Base-by-base conservation (phyloP, 1,140 invertebrate species). In the Drosophila willistoni region DNA sequence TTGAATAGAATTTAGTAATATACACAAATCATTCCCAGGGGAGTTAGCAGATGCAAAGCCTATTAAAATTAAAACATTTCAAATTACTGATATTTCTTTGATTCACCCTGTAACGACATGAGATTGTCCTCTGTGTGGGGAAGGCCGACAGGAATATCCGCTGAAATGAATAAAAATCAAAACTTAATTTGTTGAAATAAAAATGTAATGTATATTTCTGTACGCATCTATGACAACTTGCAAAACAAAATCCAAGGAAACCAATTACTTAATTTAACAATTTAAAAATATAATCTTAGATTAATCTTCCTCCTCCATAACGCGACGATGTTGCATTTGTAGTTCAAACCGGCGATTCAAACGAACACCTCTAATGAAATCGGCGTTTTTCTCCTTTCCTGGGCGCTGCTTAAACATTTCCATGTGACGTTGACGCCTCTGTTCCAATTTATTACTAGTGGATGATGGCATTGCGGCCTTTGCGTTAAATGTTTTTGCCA, bases 271-370 rank as follows among this genome's bases (percentile, higher is more conserved):
- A 51, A 5, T 51, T 19, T 10, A 47, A 51, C 44, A 51, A 51
- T 51, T 4, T 34, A 6, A 34, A 34, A 41, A 33, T 14, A 14
- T 19, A 3, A 33, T 12, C 41, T 63, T 51, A 63, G 57, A 25
- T 25, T 39, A 12, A 62, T 61, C 33, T 59, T 87, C 47, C n/a
- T 83, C 64, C 12, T 83, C 78, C 47, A 87, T 55, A 17, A 89
- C 76, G 17, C 91, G 92, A 17, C 93, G 92, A 51, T 91, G 77
- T 51, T 93, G 91, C 95, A 95, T 95, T 78, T 95, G 93, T 33
- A 95, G 75, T 64, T 95, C 94, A 72, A 95, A 95, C n/a, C 95
- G 92, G 33, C 94, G 92, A 92, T 95, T 95, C 0, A 93, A 94
- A 12, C 95, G 92, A 0, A 95, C 94, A 2, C 94, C 94, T 29